Base-by-base conservation (phyloP, 2,113 vertebrate species). In the Tachycineta bicolor region DNA sequence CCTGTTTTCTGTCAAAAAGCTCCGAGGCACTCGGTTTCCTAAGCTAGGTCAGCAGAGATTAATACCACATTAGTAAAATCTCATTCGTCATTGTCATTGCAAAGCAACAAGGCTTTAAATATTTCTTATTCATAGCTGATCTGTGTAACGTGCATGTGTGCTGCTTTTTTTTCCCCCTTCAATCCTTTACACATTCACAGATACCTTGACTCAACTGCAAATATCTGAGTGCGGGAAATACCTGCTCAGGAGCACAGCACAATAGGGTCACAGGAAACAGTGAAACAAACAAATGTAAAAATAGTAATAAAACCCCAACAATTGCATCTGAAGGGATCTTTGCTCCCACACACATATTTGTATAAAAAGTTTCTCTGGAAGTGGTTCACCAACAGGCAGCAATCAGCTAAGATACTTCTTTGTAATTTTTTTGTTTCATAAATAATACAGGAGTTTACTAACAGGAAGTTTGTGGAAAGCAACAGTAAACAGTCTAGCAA, bases 361-460 rank as follows among this genome's bases (percentile, higher is more conserved):
- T 87, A 68, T 76, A 86, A 89, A 95, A 97, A 96, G 96, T 91
- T 97, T 91, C 78, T 94, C 94, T 93, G 97, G 94, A 96, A 89
- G 91, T 43, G 95, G 94, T 96, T 97, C 96, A 94, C 84, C 96
- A 96, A 96, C 78, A 97, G 97, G 96, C 98, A 96, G 86, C 93
- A 97, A 98, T 98, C 95, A 97, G 78, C 95, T 83, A 96, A 89
- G 96, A 97, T 94, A 93, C 90, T 97, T 93, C 97, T 98, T 97
- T 97, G 97, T 97, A 97, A 98, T 97, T 98, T 98, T 98, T 96
- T 96, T 96, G 96, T 98, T 98, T 98, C 98, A 98, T 98, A 98
- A 98, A 98, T 98, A 98, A 98, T 97, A 98, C 96, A 98, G 98
- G 96, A 97, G 98, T 98, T 98, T 98, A 98, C 97, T 95, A 97